Evolutionary conservation across 1,140 invertebrate genomes (phyloP).

Genomic region (Tribolium madens): DNA sequence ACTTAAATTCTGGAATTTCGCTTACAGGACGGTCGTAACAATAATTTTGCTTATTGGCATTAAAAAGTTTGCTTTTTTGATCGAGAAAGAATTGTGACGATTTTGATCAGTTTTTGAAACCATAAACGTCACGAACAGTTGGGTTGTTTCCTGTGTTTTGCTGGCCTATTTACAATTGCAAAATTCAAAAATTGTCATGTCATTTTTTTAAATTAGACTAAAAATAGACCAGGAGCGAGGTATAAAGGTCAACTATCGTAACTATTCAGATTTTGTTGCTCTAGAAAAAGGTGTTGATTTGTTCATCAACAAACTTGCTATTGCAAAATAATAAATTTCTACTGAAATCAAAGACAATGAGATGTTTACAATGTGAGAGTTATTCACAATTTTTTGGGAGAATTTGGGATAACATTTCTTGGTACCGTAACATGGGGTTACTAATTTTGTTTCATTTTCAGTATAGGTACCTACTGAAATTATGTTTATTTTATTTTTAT

Average conservation of each 20-base stretch:
- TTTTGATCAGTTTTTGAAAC: not conserved
- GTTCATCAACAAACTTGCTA: not conserved
- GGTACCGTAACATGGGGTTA: too few relatives aligned
- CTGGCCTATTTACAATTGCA: not conserved
- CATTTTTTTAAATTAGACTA: not conserved
- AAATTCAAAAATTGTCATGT: not conserved
- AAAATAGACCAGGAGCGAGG: not conserved
- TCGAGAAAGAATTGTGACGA: not conserved
- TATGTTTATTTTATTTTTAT: too few relatives aligned
- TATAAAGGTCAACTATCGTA: not conserved
- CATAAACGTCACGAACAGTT: not conserved
- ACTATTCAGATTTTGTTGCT: not conserved
- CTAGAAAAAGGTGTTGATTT: not conserved
- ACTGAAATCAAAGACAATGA: too few relatives aligned
- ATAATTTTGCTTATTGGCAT: too few relatives aligned
- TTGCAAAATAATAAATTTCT: not conserved
- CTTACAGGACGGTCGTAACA: too few relatives aligned
- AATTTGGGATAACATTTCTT: too few relatives aligned
- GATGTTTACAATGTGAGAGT: too few relatives aligned
- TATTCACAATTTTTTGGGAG: too few relatives aligned
- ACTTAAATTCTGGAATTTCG: too few relatives aligned
- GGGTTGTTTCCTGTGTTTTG: not conserved
- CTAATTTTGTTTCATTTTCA: too few relatives aligned
- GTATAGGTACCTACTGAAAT: too few relatives aligned
- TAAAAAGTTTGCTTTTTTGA: too few relatives aligned